Evolutionary conservation across 2,113 vertebrate species (phyloP), one percentile per base, ranked within the genome.

Genomic region (Bathybates hornii): DNA sequence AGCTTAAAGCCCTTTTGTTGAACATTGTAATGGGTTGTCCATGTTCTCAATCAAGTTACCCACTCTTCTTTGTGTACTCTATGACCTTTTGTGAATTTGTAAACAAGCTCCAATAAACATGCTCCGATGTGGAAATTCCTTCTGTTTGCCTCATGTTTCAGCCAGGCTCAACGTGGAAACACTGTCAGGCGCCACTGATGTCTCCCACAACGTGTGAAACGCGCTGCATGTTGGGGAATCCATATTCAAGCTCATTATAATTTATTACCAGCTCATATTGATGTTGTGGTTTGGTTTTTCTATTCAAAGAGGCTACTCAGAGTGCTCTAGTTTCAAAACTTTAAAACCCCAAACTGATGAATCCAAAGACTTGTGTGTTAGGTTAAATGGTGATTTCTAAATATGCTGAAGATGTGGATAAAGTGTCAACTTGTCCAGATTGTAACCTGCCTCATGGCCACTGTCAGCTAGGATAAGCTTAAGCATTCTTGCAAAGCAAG

Each of bases 131-230:
- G 32, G 57, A 84, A 81, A 84, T 45, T 29, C 21, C 54, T 48
- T 11, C 45, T 21, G 48, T 53, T 21, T 61, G 54, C 81, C 71
- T 85, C 36, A 73, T 76, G 24, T 41, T 80, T 85, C 32, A 88
- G 82, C 61, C 56, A 45, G 80, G 48, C 52, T 89, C 68, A 79
- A 19, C 82, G 73, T 14, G 19, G 56, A 36, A 19, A 80, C 41
- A 79, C 87, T 80, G 83, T 34, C 54, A 83, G 87, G 85, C 78
- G 16, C 80, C 83, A 86, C 59, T 45, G 56, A 41, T 84, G 80
- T 87, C 34, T 86, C 84, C 84, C 81, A 57, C 66, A 68, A 27
- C n/a, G 24, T 63, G 45, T 43, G 41, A 36, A 71, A 13, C 21
- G 3, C 52, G 68, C 19, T 48, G 79, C 81, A 78, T 9, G 32